A percentile compares a stretch with the other conserved stretches of the same genome.
Conservation (phyloP, 2,113 vertebrate genomes). For the Dicerorhinus sumatrensis region DNA sequence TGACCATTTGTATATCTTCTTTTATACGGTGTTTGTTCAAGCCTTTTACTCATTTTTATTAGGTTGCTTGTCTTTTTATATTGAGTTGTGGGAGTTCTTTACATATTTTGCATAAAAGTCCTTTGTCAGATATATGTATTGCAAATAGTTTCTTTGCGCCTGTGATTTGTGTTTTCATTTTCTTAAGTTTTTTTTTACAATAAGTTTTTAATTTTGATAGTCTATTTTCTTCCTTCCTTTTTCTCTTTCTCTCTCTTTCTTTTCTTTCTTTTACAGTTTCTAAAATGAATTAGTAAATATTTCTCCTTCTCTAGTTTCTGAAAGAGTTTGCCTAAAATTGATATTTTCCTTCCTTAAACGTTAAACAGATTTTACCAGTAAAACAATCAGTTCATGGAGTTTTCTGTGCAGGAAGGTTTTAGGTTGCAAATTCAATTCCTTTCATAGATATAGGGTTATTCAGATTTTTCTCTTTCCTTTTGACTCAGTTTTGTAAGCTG, state of each 20-base stretch:
- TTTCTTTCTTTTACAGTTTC: not conserved
- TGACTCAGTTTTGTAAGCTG: not conserved
- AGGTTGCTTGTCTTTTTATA: not conserved
- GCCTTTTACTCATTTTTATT: not conserved
- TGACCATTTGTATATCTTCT: not conserved
- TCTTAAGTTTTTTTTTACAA: not conserved
- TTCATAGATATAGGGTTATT: too few species aligned
- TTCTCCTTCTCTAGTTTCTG: not conserved
- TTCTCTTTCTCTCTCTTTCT: not conserved
- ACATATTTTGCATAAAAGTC: not conserved
- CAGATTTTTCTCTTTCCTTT: not conserved
- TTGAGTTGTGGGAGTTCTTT: not conserved
- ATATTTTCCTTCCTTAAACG: not conserved
- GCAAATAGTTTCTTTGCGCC: not conserved
- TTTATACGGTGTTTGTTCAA: not conserved
- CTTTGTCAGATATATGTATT: not conserved
- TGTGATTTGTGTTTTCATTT: not conserved
- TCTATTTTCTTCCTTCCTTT: not conserved
- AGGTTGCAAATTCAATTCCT: not conserved
- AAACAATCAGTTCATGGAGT: not conserved
- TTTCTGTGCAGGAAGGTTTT: not conserved
- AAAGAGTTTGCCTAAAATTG: not conserved
- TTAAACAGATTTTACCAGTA: not conserved
- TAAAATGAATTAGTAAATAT: not conserved
- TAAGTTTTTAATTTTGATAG: not conserved